A percentile compares a stretch with the other conserved stretches of the same genome.
phyloP scores from a whole-genome alignment of 2,113 vertebrate species.

The Chunga burmeisteri region DNA sequence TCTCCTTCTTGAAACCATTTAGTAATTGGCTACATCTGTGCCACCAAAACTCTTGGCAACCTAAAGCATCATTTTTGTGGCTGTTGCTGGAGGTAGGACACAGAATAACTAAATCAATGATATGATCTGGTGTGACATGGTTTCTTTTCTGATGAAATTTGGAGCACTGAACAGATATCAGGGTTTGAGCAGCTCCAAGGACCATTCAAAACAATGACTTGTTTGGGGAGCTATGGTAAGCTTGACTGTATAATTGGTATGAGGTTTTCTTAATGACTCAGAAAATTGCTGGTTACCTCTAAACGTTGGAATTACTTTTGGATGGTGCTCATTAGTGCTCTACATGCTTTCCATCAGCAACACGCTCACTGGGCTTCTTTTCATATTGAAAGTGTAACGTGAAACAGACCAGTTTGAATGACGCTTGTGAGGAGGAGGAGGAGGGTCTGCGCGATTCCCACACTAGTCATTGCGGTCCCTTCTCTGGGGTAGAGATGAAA shows the following conservation, averaged over 20 bases:
- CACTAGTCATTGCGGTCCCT: neutral
- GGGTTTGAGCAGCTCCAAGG: neutral
- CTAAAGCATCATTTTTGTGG: neutral
- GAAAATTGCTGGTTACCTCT: slow-evolving; percentile 54
- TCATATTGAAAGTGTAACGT: neutral
- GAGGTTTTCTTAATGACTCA: slow-evolving; percentile 32
- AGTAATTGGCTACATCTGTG: slow-evolving; percentile 40
- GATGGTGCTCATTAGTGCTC: slow-evolving; percentile 52
- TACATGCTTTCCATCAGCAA: slow-evolving; percentile 45
- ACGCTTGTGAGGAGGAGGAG: neutral
- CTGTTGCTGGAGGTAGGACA: neutral
- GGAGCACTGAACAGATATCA: rapidly evolving
- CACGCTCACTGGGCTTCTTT: neutral
- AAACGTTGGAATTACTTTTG: slow-evolving; percentile 19
- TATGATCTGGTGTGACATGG: neutral
- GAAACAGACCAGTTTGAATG: neutral
- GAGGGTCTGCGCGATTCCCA: neutral
- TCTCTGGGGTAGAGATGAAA: neutral
- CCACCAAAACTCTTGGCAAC: neutral
- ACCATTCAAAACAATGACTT: neutral
- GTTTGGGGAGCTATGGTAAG: neutral
- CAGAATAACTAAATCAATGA: neutral
- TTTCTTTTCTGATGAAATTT: neutral
- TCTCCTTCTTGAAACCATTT: neutral
- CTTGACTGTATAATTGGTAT: slow-evolving; percentile 7